These are phyloP conservation scores for Helicorthomorpha holstii DNA, from an alignment of 1,140 invertebrate genomes.

Conservation along the genomic window DNA sequence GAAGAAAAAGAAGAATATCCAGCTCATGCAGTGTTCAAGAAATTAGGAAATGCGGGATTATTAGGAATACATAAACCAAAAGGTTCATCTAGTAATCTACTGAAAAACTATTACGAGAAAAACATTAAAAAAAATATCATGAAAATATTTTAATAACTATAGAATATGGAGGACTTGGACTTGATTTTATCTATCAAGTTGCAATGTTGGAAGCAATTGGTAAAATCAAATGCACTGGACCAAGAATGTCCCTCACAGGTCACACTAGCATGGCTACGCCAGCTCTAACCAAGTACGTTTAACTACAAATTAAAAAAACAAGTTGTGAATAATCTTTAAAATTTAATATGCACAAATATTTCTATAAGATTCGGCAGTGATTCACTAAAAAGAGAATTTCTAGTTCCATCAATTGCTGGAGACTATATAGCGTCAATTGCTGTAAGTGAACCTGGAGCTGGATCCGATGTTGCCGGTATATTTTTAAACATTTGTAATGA, in stretches of 20 bases:
- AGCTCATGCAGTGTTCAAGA: conserved; percentile 36
- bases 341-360: background rate
- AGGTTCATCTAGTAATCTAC: no score
- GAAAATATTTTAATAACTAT: conserved; percentile 12
- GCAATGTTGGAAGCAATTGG: conserved; percentile 38
- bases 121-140: background rate
- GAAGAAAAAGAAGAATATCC: conserved; percentile 32
- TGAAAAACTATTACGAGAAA: conserved; percentile 12
- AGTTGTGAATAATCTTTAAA: background rate
- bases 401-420: conserved; percentile 35
- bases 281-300: conserved; percentile 24
- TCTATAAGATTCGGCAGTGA: conserved; percentile 35
- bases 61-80: conserved; percentile 34
- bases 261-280: conserved; percentile 38
- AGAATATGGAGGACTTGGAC: conserved; percentile 40
- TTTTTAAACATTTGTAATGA: conserved; percentile 5
- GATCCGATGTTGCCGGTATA: conserved; percentile 39
- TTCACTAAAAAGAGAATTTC: conserved; percentile 35
- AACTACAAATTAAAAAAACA: background rate
- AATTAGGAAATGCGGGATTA: conserved; percentile 35
- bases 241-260: conserved; percentile 39
- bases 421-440: conserved; percentile 38
- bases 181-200: conserved; percentile 37
- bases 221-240: conserved; percentile 32
- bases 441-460: conserved; percentile 35